Evolutionary conservation across 2,113 vertebrate genomes (phyloP).

Genomic region (Xyliphius kryptos): DNA sequence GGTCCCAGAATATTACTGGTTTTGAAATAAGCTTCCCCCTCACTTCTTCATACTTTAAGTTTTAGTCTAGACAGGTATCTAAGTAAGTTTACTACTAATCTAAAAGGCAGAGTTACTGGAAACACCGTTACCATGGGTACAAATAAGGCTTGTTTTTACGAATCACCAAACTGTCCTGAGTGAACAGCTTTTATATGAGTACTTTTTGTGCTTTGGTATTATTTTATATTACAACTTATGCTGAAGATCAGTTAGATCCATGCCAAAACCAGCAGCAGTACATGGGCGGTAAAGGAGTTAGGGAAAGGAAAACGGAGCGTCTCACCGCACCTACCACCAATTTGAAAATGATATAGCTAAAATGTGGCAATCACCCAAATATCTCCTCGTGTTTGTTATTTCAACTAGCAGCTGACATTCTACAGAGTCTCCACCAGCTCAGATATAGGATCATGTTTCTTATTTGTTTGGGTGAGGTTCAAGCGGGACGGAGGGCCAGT

Average conservation of each 20-base stretch:
- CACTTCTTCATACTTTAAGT: too few species aligned
- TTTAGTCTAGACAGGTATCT: too few species aligned
- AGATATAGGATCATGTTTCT: conserved; percentile 18
- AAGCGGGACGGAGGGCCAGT: background rate
- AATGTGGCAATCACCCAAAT: conserved; percentile 8
- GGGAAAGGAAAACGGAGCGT: background rate
- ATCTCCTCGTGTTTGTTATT: conserved; percentile 27
- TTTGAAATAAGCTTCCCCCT: too few species aligned
- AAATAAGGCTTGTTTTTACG: too few species aligned
- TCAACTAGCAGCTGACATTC: conserved; percentile 15
- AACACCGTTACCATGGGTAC: too few species aligned
- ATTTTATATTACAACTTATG: too few species aligned
- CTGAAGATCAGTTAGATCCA: conserved; percentile 8
- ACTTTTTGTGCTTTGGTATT: too few species aligned
- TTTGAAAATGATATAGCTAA: conserved; percentile 17
- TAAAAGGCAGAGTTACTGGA: too few species aligned
- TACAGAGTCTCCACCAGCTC: conserved; percentile 18
- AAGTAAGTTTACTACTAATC: too few species aligned
- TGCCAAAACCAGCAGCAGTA: conserved; percentile 5
- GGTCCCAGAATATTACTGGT: too few species aligned
- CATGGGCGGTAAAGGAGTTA: conserved; percentile 6
- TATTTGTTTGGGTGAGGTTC: conserved; percentile 2
- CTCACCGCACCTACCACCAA: background rate
- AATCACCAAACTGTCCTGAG: too few species aligned
- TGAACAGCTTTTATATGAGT: too few species aligned